These are phyloP conservation scores for Poecilobothrus nobilitatus DNA, from an alignment of 2,888 invertebrate genomes.

Conservation along the genomic window DNA sequence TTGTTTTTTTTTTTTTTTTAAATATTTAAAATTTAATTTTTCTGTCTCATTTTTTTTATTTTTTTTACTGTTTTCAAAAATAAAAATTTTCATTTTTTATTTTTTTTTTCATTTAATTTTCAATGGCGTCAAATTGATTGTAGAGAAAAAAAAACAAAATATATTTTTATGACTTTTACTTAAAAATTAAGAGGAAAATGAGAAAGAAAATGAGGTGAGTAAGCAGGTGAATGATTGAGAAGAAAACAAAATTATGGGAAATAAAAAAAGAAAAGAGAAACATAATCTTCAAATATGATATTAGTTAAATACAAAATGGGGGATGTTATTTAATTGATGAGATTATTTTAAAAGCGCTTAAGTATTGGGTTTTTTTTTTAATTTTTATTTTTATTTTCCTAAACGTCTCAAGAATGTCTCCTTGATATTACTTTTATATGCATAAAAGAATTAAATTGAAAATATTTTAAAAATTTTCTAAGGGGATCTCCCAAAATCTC, in stretches of 20 bases:
- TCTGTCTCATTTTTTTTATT: neutral
- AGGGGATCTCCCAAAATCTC: no score
- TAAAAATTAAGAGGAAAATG: neutral
- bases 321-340: neutral
- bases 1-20: neutral
- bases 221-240: neutral
- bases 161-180: neutral
- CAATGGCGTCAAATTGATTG: neutral
- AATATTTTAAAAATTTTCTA: no score
- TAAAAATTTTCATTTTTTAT: neutral
- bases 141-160: neutral
- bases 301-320: no score
- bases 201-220: no score
- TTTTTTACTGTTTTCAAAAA: neutral
- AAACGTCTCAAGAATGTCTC: no score
- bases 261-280: no score
- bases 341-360: neutral
- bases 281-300: no score
- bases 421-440: no score
- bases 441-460: no score
- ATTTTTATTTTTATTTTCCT: no score
- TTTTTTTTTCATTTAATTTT: constrained; percentile 1
- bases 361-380: neutral
- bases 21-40: constrained; percentile 1
- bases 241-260: neutral